Base-by-base conservation (phyloP, 2,888 invertebrate genomes). In the Pyrochroa serraticornis region DNA sequence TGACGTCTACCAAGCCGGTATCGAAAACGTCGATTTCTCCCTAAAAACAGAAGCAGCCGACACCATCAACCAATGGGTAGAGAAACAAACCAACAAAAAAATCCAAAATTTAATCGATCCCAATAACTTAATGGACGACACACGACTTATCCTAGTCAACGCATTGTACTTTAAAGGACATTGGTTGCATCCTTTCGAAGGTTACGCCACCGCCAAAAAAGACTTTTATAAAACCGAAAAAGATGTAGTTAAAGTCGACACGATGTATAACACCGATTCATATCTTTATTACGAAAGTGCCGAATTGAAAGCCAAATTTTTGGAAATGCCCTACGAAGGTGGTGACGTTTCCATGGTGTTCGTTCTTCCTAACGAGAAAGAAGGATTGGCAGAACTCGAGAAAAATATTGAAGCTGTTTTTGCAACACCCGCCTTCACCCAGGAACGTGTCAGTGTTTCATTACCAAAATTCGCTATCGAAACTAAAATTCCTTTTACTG, bases 1-100 rank as follows among this genome's bases (percentile, higher is more conserved):
- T 6, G 81, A 84, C 22, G 79, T 84, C 35, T 92, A 90, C 72
- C 77, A 83, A 46, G 84, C 89, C 1, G 83, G 81, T 3, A 82
- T 87, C 2, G 83, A 88, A 61, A 69, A 66, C 49, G 54, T 78
- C 1, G 65, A 77, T 53, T 76, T 75, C 51, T 42, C 22, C 7
- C 38, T 66, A 6, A 61, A 45, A 2, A 35, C 13, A 7, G 36
- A 56, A 39, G 69, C 77, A 0, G 71, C 76, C 0, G 22, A 52
- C 2, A 55, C 43, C 1, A 79, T 79, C 6, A 79, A 79, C 60
- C 36, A 66, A 32, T 79, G 78, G 78, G 77, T 79, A 0, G 74
- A 74, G 56, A 41, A 65, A 5, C 70, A 74, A 54, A 78, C 78
- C 3, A 71, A 75, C 49, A 53, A 74, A 31, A 75, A 74, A 67